A percentile compares a stretch with the other conserved stretches of the same genome.
phyloP scores from a whole-genome alignment of 2,113 vertebrate species.

The Melanostigma gelatinosum region DNA sequence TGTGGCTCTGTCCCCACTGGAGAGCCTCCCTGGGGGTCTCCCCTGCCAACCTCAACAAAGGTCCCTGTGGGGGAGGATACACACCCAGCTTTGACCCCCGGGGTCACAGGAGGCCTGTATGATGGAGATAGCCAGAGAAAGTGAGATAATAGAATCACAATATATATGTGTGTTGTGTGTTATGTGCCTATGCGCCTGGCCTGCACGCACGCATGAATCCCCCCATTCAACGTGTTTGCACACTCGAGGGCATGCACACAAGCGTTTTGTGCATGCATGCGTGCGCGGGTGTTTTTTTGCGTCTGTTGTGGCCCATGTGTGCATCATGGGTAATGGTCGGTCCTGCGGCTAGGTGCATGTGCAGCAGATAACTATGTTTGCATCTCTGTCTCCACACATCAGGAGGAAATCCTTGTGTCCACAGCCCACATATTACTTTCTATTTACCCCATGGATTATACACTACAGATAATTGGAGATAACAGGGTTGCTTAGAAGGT shows the following conservation, averaged over 20 bases:
- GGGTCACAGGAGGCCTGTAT: constrained; percentile 77
- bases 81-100: constrained; percentile 57
- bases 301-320: constrained; percentile 41
- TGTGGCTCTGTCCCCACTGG: constrained; percentile 30
- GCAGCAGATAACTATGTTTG: constrained; percentile 76
- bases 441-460: constrained; percentile 73
- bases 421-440: constrained; percentile 62
- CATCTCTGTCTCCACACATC: constrained; percentile 52
- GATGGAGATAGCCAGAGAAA: constrained; percentile 73
- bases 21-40: constrained; percentile 52
- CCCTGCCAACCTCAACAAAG: constrained; percentile 63
- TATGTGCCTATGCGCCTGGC: constrained; percentile 30
- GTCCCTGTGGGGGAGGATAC: constrained; percentile 74
- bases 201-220: constrained; percentile 50
- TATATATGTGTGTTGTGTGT: constrained; percentile 53
- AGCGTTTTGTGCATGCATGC: constrained; percentile 39
- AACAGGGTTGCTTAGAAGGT: constrained; percentile 45
- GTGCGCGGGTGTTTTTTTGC: constrained; percentile 54
- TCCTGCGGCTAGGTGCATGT: constrained; percentile 46
- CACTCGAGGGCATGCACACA: constrained; percentile 26
- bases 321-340: constrained; percentile 62
- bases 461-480: constrained; percentile 69
- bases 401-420: constrained; percentile 60
- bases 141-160: constrained; percentile 58
- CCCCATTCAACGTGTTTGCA: constrained; percentile 54